Base-by-base conservation (phyloP, 2,797 vertebrate genomes). In the Syncerus caffer region DNA sequence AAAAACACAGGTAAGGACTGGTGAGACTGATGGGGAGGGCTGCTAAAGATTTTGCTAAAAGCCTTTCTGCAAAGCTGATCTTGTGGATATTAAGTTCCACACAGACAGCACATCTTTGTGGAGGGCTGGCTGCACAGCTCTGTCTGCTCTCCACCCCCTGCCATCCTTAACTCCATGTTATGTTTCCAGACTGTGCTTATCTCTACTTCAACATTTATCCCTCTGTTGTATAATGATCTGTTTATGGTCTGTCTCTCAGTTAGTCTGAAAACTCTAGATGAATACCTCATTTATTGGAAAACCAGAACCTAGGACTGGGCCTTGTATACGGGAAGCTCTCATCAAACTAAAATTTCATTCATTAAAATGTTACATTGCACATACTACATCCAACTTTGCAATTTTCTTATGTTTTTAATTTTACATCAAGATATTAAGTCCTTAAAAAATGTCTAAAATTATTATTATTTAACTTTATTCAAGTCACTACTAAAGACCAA, bases 401-500 rank as follows among this genome's bases (percentile, higher is more conserved):
- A n/a, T 83, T 67, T 92, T 64, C 3, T 25, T 86, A 19, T 58
- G 55, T 55, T n/a, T 79, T 29, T 17, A 45, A 14, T 13, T 78
- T 83, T 67, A 71, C 62, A 50, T 16, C 13, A 83, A 78, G 31
- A 6, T 58, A 71, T 60, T 53, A 55, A 10, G 0, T 71, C 17
- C n/a, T 42, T 53, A 38, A 53, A 80, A 95, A 27, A 14, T 0
- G 42, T 45, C 64, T 60, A 25, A 82, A 55, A n/a, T 50, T 29
- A 53, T 76, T 86, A 71, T 78, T 58, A 78, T 91, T 91, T 51
- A 74, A 62, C 7, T 93, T 76, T 82, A 90, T 67, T 92, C 31
- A 83, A 67, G 34, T 87, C 27, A 78, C 6, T 78, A 29, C 80
- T 90, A 89, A 62, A n/a, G 21, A 74, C 3, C 38, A 76, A n/a